phyloP scores from a whole-genome alignment of 2,888 invertebrate species.

The Caenorhabditis drosophilae region DNA sequence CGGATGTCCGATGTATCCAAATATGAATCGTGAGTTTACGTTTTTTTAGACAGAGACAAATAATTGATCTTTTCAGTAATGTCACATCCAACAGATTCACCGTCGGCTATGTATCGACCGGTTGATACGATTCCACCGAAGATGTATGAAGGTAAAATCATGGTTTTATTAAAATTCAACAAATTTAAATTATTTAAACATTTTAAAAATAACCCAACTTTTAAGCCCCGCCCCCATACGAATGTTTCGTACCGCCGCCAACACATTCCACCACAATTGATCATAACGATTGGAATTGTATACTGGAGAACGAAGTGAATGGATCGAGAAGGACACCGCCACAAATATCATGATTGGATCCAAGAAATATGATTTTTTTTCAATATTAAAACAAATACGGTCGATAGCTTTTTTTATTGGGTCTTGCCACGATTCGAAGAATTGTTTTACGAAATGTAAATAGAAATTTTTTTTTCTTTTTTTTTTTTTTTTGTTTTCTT shows the following conservation, averaged over 20 bases:
- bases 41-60: no score
- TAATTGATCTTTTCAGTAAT: constrained; percentile 20
- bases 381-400: no score
- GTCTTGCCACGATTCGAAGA: no score
- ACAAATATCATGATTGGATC: constrained; percentile 11
- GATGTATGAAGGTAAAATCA: constrained; percentile 42
- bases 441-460: no score
- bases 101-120: constrained; percentile 44
- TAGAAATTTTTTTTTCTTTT: neutral
- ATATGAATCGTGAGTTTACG: constrained; percentile 23
- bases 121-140: constrained; percentile 53
- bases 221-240: constrained; percentile 48
- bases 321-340: constrained; percentile 21
- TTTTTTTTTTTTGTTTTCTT: neutral
- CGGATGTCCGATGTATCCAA: constrained; percentile 45
- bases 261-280: constrained; percentile 6
- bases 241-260: constrained; percentile 44
- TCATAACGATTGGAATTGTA: constrained; percentile 48
- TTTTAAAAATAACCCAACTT: neutral
- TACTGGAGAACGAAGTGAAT: constrained; percentile 50
- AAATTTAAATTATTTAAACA: neutral
- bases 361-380: no score
- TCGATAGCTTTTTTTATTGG: no score
- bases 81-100: constrained; percentile 16
- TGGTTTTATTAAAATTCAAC: neutral